phyloP scores from a whole-genome alignment of 2,797 vertebrate genomes.

The Otus scops region DNA sequence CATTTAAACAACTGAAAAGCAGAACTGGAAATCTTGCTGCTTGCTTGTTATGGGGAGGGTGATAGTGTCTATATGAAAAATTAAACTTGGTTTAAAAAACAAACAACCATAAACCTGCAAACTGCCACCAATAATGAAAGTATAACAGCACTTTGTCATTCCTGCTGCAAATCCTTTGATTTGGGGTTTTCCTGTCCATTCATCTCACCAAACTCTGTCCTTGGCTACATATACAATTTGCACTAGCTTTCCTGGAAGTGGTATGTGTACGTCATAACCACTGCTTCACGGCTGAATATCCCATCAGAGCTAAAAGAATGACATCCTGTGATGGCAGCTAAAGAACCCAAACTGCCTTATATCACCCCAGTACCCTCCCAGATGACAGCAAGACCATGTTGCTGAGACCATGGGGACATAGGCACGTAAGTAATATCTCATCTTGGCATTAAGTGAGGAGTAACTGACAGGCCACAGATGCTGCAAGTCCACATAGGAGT shows the following conservation, averaged over 20 bases:
- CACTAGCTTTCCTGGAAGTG: background rate
- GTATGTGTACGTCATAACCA: background rate
- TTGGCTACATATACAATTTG: background rate
- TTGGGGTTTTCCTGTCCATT: background rate
- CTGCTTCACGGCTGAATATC: background rate
- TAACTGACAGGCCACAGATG: background rate
- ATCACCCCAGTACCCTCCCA: background rate
- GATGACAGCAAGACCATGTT: background rate
- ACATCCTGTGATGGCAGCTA: background rate
- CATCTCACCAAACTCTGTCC: background rate
- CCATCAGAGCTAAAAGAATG: background rate
- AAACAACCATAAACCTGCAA: background rate
- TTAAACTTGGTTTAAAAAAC: background rate
- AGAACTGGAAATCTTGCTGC: background rate
- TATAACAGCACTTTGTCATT: background rate
- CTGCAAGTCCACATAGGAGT: background rate
- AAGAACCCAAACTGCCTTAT: background rate
- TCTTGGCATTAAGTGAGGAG: background rate
- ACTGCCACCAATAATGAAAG: background rate
- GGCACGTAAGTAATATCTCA: background rate
- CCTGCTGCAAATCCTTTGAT: background rate
- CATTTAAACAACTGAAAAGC: background rate
- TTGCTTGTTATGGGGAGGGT: background rate
- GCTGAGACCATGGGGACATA: background rate
- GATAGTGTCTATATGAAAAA: accelerated